Evolutionary conservation across 2,113 vertebrate species (phyloP), one percentile per base, ranked within the genome.

Genomic region (Lipophrys pholis): DNA sequence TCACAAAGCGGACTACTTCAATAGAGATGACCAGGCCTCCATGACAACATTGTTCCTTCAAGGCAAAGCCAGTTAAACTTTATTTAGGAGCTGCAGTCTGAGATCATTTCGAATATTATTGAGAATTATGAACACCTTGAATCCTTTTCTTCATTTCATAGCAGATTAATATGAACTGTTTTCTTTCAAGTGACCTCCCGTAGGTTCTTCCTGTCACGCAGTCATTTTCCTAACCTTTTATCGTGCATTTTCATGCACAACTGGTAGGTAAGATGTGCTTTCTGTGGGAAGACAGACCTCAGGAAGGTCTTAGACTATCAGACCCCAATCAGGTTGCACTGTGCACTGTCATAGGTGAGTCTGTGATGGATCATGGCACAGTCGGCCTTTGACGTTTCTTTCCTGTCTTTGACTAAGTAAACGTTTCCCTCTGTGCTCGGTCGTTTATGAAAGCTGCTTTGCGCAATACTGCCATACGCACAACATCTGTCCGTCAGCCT

Each of bases 331-430:
- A 63, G 56, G 58, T 78, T 80, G 83, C 36, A n/a, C 84, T 84
- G 82, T 54, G 64, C 61, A 78, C 10, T 80, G 73, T 90, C 84
- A 81, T 17, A 68, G 58, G 66, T 81, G 70, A 43, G 82, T 55
- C 82, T 88, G 87, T 84, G 83, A 83, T 82, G 71, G 73, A 84
- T 91, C 87, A 61, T 66, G 82, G 69, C 86, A 81, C 79, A 71
- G 81, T 87, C 85, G 82, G 78, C 80, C 82, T 85, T 71, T 39
- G 82, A 69, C 71, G 82, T 73, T 80, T 83, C 85, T 84, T 88
- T 91, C 84, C 82, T 89, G 87, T 87, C 84, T 87, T 77, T 86
- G 85, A 86, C 87, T 87, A 84, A 87, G 80, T 89, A 89, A 91
- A 90, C 65, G 89, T 88, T 91, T 90, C 89, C 87, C 84, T 90